phyloP scores from a whole-genome alignment of 2,113 vertebrate genomes.

The Ictalurus punctatus region DNA sequence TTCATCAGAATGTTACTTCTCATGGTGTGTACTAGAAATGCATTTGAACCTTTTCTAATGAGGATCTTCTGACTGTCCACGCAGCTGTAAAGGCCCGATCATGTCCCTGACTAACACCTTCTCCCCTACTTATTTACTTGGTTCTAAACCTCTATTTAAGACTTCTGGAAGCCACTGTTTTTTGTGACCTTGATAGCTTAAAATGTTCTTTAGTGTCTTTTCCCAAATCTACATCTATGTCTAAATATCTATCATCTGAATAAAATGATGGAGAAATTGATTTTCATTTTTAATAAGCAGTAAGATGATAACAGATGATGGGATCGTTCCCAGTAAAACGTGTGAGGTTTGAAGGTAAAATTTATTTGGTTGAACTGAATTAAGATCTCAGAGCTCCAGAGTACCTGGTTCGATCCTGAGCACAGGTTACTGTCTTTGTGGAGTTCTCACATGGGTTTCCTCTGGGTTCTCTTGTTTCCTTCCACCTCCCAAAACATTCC shows the following conservation, averaged over 20 bases:
- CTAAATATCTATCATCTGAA: not conserved
- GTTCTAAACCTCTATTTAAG: not conserved
- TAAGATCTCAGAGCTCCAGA: not conserved
- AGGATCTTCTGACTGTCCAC: not conserved
- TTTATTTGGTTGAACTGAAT: not conserved
- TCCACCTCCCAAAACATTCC: not conserved
- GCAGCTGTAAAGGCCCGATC: not conserved
- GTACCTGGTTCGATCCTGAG: not conserved
- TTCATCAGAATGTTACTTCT: not conserved
- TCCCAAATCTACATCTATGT: not conserved
- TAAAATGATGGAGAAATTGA: not conserved
- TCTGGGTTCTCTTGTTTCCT: not conserved
- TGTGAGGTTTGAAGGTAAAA: not conserved
- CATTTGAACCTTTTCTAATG: not conserved
- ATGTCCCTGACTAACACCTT: not conserved
- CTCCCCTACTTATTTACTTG: too few species aligned
- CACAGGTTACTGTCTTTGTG: not conserved
- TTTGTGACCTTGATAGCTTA: not conserved
- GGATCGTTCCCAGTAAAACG: not conserved
- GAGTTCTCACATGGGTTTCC: not conserved
- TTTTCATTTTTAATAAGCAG: not conserved
- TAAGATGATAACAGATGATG: conserved; percentile 4
- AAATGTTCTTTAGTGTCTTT: not conserved
- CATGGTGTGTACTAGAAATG: not conserved
- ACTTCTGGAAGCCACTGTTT: not conserved